phyloP scores from a whole-genome alignment of 2,888 invertebrate species.

The Leptinotarsa juncta region DNA sequence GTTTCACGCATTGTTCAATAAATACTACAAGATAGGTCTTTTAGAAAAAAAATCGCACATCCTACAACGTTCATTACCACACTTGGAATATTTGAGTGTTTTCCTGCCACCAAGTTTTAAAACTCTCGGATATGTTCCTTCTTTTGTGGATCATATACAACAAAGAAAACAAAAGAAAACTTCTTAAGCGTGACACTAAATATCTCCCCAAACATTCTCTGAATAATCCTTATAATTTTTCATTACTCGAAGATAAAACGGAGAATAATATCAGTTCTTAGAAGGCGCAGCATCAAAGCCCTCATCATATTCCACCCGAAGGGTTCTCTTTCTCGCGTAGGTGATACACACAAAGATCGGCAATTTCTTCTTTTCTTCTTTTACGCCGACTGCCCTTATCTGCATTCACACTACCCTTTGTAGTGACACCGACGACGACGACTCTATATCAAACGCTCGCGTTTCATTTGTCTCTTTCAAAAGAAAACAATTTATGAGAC shows the following conservation, averaged over 20 bases:
- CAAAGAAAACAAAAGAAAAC: no score
- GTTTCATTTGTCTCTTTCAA: constrained; percentile 51
- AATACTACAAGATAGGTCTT: no score
- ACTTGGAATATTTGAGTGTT: no score
- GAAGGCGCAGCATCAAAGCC: background rate
- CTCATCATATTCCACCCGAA: constrained; percentile 15
- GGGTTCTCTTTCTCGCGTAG: constrained; percentile 18
- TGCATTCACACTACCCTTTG: constrained; percentile 24
- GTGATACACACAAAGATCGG: constrained; percentile 26
- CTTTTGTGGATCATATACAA: no score
- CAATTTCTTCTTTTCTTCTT: constrained; percentile 23
- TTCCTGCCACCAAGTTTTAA: no score
- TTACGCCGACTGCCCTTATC: constrained; percentile 19
- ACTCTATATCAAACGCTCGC: constrained; percentile 35
- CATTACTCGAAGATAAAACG: constrained; percentile 16
- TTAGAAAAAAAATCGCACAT: no score
- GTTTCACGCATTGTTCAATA: no score
- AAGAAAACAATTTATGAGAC: constrained; percentile 48
- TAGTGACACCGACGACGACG: constrained; percentile 14
- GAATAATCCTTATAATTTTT: background rate
- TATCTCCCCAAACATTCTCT: background rate
- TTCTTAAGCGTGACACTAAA: background rate
- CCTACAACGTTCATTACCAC: no score
- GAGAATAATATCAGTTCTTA: constrained; percentile 1
- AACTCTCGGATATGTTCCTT: no score